Conservation (phyloP, 2,113 vertebrate species). For the Mellivora capensis region DNA sequence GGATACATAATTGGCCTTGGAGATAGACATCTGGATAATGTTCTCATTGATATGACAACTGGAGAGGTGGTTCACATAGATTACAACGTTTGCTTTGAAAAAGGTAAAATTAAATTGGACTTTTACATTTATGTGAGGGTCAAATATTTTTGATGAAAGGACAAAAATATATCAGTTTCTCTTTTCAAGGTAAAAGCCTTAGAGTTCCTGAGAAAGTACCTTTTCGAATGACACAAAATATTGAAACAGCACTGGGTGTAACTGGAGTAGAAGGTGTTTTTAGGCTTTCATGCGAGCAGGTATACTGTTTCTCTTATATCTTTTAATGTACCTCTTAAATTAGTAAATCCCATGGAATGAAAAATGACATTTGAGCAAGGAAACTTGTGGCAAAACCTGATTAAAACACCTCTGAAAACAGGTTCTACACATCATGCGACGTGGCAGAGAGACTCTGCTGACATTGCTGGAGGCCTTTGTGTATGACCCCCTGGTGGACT, state of each 20-base stretch:
- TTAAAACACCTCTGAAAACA: slow-evolving; percentile 66
- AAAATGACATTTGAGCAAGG: not conserved
- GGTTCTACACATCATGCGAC: slow-evolving; percentile 98
- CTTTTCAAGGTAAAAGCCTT: slow-evolving; percentile 93
- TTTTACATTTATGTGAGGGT: not conserved
- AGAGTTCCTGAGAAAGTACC: slow-evolving; percentile 98
- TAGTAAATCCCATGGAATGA: not conserved
- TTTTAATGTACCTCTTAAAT: not conserved
- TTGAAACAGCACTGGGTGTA: slow-evolving; percentile 95
- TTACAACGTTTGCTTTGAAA: slow-evolving; percentile 99
- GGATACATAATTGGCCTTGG: slow-evolving; percentile 99
- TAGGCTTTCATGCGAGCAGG: slow-evolving; percentile 98
- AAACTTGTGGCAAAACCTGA: not conserved
- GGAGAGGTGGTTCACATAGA: slow-evolving; percentile 99
- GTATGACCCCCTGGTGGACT: slow-evolving; percentile 98
- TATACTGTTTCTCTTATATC: slow-evolving; percentile 60
- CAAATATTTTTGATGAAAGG: not conserved
- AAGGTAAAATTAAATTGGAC: slow-evolving; percentile 85
- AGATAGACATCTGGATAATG: slow-evolving; percentile 98
- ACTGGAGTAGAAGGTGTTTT: slow-evolving; percentile 98
- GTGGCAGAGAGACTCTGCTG: slow-evolving; percentile 95
- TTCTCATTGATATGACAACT: slow-evolving; percentile 99
- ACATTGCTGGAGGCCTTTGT: slow-evolving; percentile 97
- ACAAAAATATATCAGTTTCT: slow-evolving; percentile 67
- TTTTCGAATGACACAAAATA: slow-evolving; percentile 99